Percentiles rank a stretch among this genome's conserved stretches.
Evolutionary conservation across 2,113 vertebrate genomes (phyloP).

Genomic region (Galbula dea): DNA sequence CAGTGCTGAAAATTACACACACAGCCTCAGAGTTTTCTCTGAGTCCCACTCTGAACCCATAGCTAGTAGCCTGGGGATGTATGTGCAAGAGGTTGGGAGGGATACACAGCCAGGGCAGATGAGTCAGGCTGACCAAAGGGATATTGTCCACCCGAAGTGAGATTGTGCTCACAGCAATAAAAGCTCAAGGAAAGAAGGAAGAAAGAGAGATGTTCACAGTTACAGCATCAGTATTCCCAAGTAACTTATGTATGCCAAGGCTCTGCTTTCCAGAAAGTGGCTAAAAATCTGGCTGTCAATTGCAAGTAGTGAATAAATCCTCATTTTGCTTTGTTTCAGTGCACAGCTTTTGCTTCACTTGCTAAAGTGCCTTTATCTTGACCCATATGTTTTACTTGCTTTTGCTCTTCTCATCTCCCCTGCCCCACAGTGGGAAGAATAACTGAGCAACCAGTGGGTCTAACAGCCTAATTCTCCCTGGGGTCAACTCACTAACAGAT

Average conservation of each 20-base stretch:
- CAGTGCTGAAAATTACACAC: background rate
- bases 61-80: background rate
- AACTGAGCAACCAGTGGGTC: background rate
- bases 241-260: background rate
- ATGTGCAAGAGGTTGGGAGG: background rate
- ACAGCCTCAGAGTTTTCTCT: background rate
- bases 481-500: background rate
- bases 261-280: background rate
- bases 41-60: background rate
- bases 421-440: rapidly evolving
- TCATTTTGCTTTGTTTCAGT: background rate
- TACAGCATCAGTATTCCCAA: background rate
- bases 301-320: background rate
- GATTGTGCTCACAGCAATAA: background rate
- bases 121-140: background rate
- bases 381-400: background rate
- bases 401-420: background rate
- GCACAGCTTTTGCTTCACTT: background rate
- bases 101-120: background rate
- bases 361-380: background rate
- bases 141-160: background rate
- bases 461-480: background rate
- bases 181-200: background rate
- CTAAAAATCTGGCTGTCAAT: background rate
- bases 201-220: background rate